A percentile compares a stretch with the other conserved stretches of the same genome.
Evolutionary conservation across 2,797 vertebrate genomes (phyloP).

Genomic region (Gambusia yucatana): DNA sequence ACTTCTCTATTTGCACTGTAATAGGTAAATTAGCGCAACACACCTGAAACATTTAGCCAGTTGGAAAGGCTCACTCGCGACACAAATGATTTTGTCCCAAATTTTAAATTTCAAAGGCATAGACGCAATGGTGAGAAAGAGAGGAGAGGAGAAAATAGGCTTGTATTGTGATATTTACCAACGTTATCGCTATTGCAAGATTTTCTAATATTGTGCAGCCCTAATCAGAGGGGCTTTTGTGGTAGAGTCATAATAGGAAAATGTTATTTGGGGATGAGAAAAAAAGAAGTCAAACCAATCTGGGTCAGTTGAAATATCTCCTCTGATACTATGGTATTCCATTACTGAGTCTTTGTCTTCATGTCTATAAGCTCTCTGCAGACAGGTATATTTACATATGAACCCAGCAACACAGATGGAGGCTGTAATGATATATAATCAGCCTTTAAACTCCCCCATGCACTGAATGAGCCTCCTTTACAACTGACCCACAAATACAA

Average conservation of each 20-base stretch:
- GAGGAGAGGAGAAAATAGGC: background rate
- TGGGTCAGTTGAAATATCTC: background rate
- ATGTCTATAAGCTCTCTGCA: background rate
- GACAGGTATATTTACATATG: conserved; percentile 7
- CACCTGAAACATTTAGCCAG: background rate
- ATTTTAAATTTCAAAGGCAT: background rate
- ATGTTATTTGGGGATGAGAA: background rate
- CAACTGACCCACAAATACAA: conserved; percentile 16
- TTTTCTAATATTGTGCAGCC: background rate
- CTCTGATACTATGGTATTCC: background rate
- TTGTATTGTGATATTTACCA: background rate
- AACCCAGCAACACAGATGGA: background rate
- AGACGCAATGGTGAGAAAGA: background rate
- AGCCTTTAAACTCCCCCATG: background rate
- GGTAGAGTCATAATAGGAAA: background rate
- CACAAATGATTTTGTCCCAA: background rate
- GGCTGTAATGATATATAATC: conserved; percentile 15
- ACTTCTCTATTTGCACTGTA: no score
- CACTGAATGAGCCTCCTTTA: conserved; percentile 18
- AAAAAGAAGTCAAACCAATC: background rate
- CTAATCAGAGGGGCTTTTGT: background rate
- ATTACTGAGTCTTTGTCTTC: background rate
- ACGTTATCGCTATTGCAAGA: background rate
- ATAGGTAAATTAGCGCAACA: no score
- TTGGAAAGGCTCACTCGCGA: background rate